phyloP scores from a whole-genome alignment of 2,113 vertebrate genomes.

The Oophaga pumilio region DNA sequence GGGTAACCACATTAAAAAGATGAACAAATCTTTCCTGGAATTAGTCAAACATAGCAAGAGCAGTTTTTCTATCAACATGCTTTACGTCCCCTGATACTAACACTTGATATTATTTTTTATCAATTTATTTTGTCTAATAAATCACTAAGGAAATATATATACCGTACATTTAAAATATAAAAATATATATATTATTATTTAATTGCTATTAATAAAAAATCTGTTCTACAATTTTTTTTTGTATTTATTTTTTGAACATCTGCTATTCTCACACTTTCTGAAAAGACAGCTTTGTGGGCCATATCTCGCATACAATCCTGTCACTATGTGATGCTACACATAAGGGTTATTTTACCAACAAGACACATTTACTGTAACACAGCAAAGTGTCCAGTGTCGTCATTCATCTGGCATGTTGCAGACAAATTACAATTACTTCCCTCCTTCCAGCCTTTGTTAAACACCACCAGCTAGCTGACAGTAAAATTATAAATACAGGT shows the following conservation, averaged over 20 bases:
- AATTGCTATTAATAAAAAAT: too few relatives aligned
- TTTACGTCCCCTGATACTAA: too few relatives aligned
- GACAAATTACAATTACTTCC: constrained; percentile 87
- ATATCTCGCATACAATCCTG: constrained; percentile 58
- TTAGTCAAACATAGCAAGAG: too few relatives aligned
- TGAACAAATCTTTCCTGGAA: too few relatives aligned
- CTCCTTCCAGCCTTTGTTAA: constrained; percentile 84
- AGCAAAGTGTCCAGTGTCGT: constrained; percentile 73
- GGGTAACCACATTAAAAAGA: too few relatives aligned
- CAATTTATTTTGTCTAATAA: too few relatives aligned
- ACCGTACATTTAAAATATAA: too few relatives aligned
- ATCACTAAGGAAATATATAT: too few relatives aligned
- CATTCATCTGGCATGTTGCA: constrained; percentile 83
- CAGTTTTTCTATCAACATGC: too few relatives aligned
- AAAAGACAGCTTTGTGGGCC: constrained; percentile 4
- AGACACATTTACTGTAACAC: constrained; percentile 73
- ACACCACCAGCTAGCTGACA: constrained; percentile 83
- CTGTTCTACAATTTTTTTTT: background rate
- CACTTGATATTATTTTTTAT: too few relatives aligned
- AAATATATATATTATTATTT: background rate
- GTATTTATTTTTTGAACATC: background rate
- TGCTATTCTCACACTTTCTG: background rate
- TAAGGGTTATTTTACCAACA: constrained; percentile 79
- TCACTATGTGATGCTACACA: constrained; percentile 61
- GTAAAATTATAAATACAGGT: constrained; percentile 91